phyloP scores from a whole-genome alignment of 2,113 vertebrate genomes.

The Crotalus tigris region DNA sequence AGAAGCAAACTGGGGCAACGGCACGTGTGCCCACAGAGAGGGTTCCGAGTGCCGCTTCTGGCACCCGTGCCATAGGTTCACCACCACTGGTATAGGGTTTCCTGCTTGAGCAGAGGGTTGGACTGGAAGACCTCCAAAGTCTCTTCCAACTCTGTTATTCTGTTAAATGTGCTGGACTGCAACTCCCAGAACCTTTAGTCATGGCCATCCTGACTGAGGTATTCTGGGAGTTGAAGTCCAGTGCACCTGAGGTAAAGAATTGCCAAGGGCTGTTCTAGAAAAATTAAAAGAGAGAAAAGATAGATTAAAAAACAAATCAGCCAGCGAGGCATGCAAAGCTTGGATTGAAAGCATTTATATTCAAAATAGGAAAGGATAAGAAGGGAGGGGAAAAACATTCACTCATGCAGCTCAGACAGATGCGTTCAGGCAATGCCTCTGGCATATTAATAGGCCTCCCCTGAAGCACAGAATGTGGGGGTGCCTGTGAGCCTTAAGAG shows the following conservation, averaged over 20 bases:
- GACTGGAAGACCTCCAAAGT: background rate
- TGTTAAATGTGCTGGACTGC: background rate
- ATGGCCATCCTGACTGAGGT: background rate
- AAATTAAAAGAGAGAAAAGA: background rate
- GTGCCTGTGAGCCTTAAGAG: background rate
- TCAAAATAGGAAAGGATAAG: background rate
- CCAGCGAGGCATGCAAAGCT: background rate
- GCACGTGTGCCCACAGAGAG: too few relatives aligned
- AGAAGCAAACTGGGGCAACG: too few relatives aligned
- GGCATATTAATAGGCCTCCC: background rate
- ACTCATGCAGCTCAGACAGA: background rate
- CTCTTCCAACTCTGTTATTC: background rate
- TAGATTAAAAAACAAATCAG: background rate
- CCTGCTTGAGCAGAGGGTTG: background rate
- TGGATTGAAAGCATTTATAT: background rate
- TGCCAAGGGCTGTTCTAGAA: background rate
- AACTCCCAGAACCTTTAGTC: background rate
- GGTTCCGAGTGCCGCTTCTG: too few relatives aligned
- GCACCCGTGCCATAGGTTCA: too few relatives aligned
- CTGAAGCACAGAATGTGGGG: background rate
- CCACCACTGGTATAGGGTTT: background rate
- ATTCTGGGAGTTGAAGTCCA: background rate
- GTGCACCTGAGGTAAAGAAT: background rate
- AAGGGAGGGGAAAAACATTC: background rate
- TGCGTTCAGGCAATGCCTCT: background rate